phyloP scores from a whole-genome alignment of 37 sponge, comb jelly and placozoan genomes.

The Oopsacas minuta region DNA sequence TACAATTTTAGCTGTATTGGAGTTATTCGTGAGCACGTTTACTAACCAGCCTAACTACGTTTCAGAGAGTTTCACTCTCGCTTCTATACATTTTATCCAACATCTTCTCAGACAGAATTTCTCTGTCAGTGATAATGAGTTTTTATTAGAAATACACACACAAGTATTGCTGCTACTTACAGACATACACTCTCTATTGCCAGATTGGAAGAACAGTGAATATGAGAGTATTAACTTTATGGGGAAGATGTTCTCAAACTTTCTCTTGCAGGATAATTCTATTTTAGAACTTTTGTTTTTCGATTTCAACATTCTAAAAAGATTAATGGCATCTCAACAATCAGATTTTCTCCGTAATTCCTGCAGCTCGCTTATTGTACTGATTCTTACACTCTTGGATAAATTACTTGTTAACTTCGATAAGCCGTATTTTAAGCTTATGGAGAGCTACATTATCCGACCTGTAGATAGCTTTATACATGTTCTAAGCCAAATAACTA shows the following conservation, averaged over 20 bases:
- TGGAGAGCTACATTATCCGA: background rate
- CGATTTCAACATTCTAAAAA: background rate
- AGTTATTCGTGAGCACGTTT: background rate
- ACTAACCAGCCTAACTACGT: background rate
- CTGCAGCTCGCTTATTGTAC: background rate
- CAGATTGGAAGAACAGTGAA: background rate
- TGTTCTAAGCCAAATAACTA: background rate
- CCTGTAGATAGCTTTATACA: background rate
- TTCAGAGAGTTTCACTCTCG: background rate
- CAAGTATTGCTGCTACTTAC: background rate
- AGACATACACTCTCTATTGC: background rate
- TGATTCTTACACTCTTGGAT: background rate
- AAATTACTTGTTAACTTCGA: background rate
- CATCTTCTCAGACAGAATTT: background rate
- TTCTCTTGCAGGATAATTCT: background rate
- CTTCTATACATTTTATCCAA: background rate
- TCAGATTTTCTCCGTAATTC: background rate
- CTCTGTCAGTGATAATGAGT: background rate
- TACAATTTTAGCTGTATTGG: background rate
- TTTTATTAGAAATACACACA: background rate
- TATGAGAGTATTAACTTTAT: background rate
- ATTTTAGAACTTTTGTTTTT: background rate
- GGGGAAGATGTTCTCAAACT: background rate
- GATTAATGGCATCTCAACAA: conserved; percentile 5
- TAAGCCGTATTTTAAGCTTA: background rate